Evolutionary conservation across 1,140 invertebrate species (phyloP).

Genomic region (Thaumetopoea pityocampa): DNA sequence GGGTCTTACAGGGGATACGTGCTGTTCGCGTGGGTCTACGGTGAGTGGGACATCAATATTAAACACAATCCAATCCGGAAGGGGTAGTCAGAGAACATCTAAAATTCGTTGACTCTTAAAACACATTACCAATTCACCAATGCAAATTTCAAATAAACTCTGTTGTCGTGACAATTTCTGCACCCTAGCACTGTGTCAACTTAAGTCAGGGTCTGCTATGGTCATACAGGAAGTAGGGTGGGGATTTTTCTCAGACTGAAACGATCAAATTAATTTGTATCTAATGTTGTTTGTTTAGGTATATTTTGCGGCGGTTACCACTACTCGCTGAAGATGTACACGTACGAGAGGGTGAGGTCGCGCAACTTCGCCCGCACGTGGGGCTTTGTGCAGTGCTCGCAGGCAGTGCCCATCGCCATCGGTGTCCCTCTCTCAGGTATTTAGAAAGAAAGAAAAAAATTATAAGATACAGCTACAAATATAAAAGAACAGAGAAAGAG

Average conservation of each 20-base stretch:
- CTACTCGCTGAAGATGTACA: conserved; percentile 93
- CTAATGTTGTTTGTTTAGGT: no score
- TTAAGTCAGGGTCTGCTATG: no score
- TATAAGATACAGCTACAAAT: background rate
- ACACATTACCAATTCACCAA: no score
- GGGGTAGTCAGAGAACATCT: no score
- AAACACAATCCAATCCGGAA: no score
- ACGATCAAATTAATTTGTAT: no score
- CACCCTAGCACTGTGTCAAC: no score
- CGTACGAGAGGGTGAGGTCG: conserved; percentile 89
- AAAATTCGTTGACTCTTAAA: no score
- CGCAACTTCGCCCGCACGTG: conserved; percentile 91
- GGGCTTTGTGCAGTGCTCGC: conserved; percentile 93
- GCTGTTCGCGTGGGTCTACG: conserved; percentile 90
- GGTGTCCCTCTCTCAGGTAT: conserved; percentile 91
- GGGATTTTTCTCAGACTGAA: no score
- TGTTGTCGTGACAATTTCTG: background rate
- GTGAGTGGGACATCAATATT: conserved; percentile 53
- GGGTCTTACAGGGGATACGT: conserved; percentile 87
- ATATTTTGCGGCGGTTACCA: conserved; percentile 90
- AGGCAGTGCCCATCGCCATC: conserved; percentile 89
- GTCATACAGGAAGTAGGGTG: no score
- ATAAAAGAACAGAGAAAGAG: background rate
- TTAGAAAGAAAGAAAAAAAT: no score
- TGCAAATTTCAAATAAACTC: background rate